A percentile compares a stretch with the other conserved stretches of the same genome.
These are phyloP conservation scores for Paragorgia papillata DNA, from an alignment of 92 coral and sea anemone genomes.

Conservation along the genomic window DNA sequence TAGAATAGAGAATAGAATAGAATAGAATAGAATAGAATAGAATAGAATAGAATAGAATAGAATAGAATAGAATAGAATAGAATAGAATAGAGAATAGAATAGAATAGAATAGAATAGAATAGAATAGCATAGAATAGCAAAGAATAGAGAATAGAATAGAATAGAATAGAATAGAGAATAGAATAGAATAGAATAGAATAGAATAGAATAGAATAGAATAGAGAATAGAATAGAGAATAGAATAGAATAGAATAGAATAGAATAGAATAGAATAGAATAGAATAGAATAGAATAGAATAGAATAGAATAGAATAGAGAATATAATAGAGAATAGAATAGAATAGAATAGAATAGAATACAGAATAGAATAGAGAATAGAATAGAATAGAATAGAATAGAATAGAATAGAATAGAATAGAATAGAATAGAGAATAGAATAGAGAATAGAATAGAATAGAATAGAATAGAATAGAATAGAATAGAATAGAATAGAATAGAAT, in stretches of 20 bases:
- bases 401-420: neutral
- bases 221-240: neutral
- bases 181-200: neutral
- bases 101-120: neutral
- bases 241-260: neutral
- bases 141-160: neutral
- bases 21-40: neutral
- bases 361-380: neutral
- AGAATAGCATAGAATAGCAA: neutral
- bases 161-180: neutral
- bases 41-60: neutral
- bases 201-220: neutral
- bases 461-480: no score
- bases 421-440: no score
- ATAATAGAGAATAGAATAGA: no score
- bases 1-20: neutral
- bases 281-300: no score
- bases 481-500: no score
- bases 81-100: neutral
- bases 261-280: no score
- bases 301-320: no score
- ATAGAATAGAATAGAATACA: no score
- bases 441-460: no score
- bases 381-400: constrained; percentile 1
- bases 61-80: neutral